A percentile compares a stretch with the other conserved stretches of the same genome.
These are phyloP conservation scores for Caenorhabditis auriculariae DNA, from an alignment of 2,888 invertebrate genomes.

Conservation along the genomic window DNA sequence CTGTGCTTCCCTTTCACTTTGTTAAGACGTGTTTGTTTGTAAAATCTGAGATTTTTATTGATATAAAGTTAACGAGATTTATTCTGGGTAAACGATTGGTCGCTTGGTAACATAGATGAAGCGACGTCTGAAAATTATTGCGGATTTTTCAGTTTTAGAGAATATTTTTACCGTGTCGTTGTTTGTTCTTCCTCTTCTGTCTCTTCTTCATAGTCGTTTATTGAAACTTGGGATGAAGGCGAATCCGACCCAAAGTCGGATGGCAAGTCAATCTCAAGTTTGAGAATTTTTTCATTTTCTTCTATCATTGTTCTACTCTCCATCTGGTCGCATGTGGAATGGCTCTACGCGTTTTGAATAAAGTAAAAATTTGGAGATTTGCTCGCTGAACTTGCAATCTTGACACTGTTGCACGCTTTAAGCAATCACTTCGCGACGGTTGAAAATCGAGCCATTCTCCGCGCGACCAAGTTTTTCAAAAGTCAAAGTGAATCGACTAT, in stretches of 20 bases:
- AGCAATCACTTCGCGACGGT: too few species aligned
- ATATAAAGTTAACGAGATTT: too few species aligned
- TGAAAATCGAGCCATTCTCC: too few species aligned
- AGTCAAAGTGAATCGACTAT: too few species aligned
- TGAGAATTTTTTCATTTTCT: not conserved
- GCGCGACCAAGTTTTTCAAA: too few species aligned
- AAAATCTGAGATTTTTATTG: too few species aligned
- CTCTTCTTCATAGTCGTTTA: conserved; percentile 14
- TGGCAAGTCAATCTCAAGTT: conserved; percentile 21
- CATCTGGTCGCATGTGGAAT: conserved; percentile 1
- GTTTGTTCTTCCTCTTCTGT: conserved; percentile 24
- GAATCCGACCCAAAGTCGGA: conserved; percentile 14
- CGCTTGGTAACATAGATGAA: conserved; percentile 48
- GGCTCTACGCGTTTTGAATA: conserved; percentile 7
- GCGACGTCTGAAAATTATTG: conserved; percentile 21
- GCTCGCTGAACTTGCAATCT: too few species aligned
- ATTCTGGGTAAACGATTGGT: too few species aligned
- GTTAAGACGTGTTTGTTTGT: too few species aligned
- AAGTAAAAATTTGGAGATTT: too few species aligned
- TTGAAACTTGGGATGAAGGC: not conserved
- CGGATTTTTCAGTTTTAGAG: not conserved
- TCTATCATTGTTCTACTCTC: not conserved
- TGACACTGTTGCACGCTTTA: too few species aligned
- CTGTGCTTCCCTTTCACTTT: too few species aligned
- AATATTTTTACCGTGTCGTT: conserved; percentile 15